Evolutionary conservation across 2,888 invertebrate species (phyloP).

Genomic region (Napeogenes inachia): DNA sequence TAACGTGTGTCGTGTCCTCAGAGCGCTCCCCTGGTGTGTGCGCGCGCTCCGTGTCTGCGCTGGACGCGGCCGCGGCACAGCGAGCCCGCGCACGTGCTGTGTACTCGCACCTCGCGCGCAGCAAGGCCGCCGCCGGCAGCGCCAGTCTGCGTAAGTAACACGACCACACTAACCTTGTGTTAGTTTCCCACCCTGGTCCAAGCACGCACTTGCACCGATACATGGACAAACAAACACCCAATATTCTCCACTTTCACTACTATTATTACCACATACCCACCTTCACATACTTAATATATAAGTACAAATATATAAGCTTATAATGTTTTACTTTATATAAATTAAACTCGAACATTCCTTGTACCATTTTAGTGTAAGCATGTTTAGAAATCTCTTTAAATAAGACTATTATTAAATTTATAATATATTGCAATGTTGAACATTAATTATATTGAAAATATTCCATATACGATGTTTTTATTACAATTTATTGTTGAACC

Average conservation of each 20-base stretch:
- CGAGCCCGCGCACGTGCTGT: constrained; percentile 89
- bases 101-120: constrained; percentile 87
- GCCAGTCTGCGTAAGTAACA: constrained; percentile 81
- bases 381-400: too few species aligned
- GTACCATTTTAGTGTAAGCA: too few species aligned
- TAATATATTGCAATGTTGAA: not conserved
- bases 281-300: too few species aligned
- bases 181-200: not conserved
- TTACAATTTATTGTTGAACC: not conserved
- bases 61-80: constrained; percentile 94
- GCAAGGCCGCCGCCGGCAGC: constrained; percentile 78
- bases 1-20: constrained; percentile 3
- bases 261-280: too few species aligned
- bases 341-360: too few species aligned
- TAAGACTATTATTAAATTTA: too few species aligned
- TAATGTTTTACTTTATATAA: too few species aligned
- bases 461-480: constrained; percentile 9
- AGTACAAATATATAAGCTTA: too few species aligned
- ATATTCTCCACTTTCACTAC: too few species aligned
- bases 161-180: not conserved
- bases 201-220: not conserved
- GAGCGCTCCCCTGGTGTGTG: constrained; percentile 32
- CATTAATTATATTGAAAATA: not conserved
- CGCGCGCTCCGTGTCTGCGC: constrained; percentile 91
- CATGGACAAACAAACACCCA: not conserved